Conservation (phyloP, 2,888 invertebrate genomes). For the Pecten maximus region DNA sequence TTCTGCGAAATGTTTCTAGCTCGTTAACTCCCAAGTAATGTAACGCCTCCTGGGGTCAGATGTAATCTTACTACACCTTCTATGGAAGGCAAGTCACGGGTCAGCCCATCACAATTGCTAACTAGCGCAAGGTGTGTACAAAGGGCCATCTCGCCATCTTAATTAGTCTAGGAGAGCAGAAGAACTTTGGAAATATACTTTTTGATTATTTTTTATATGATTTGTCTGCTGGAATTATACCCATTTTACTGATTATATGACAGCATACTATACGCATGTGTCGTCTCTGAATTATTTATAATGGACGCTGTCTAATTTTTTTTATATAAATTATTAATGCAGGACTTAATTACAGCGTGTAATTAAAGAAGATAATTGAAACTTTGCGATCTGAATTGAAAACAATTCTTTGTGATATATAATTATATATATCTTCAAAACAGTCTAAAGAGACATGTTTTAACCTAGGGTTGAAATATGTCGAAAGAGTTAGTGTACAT, state of each 20-base stretch:
- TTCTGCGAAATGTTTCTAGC: slow-evolving; percentile 47
- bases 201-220: slow-evolving; percentile 19
- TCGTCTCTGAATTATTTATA: not conserved
- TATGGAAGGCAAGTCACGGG: not conserved
- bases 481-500: no score
- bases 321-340: not conserved
- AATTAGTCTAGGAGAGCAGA: not conserved
- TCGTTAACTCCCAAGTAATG: slow-evolving; percentile 52
- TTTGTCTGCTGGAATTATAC: not conserved
- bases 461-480: not conserved
- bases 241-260: not conserved
- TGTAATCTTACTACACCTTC: slow-evolving; percentile 40
- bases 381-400: slow-evolving; percentile 7
- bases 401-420: not conserved
- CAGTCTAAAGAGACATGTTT: no score
- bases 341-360: not conserved
- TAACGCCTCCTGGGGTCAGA: slow-evolving; percentile 50
- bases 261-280: not conserved
- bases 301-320: not conserved
- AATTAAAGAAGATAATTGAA: slow-evolving; percentile 23
- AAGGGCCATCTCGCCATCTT: not conserved
- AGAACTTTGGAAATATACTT: slow-evolving; percentile 27
- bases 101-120: not conserved
- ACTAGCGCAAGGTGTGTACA: slow-evolving; percentile 26
- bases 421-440: not conserved